A percentile compares a stretch with the other conserved stretches of the same genome.
phyloP scores from a whole-genome alignment of 2,888 invertebrate species.

The Alviniconcha strummeri region DNA sequence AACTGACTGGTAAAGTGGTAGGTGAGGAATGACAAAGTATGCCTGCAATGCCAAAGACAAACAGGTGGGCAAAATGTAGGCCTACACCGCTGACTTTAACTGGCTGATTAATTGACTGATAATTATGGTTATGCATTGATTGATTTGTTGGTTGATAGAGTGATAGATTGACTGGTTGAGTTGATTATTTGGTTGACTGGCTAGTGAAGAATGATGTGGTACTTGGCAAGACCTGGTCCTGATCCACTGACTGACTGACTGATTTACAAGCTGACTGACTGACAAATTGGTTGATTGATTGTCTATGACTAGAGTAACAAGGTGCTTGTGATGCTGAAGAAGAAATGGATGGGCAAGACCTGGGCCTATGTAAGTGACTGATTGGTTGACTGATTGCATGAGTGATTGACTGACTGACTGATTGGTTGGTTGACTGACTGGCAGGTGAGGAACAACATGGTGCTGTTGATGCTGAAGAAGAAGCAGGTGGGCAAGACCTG shows the following conservation, averaged over 20 bases:
- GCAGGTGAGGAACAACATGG: slow-evolving; percentile 79
- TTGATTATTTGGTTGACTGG: no score
- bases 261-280: background rate
- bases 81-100: slow-evolving; percentile 79
- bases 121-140: no score
- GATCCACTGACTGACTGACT: slow-evolving; percentile 77
- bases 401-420: background rate
- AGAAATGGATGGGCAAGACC: slow-evolving; percentile 76
- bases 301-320: slow-evolving; percentile 78
- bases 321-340: slow-evolving; percentile 82
- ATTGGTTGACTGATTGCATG: background rate
- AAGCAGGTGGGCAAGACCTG: slow-evolving; percentile 79
- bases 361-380: slow-evolving; percentile 88
- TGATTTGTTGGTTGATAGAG: no score
- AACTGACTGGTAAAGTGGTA: slow-evolving; percentile 38
- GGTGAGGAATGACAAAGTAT: slow-evolving; percentile 80
- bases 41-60: slow-evolving; percentile 82
- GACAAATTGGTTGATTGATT: background rate
- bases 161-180: slow-evolving; percentile 54
- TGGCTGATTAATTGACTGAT: no score
- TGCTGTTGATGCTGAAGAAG: slow-evolving; percentile 83
- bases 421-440: slow-evolving; percentile 21
- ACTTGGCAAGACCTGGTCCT: slow-evolving; percentile 83
- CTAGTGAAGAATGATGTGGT: slow-evolving; percentile 80
- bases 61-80: slow-evolving; percentile 81